Base-by-base conservation (phyloP, 2,113 vertebrate genomes). In the Galeopterus variegatus region DNA sequence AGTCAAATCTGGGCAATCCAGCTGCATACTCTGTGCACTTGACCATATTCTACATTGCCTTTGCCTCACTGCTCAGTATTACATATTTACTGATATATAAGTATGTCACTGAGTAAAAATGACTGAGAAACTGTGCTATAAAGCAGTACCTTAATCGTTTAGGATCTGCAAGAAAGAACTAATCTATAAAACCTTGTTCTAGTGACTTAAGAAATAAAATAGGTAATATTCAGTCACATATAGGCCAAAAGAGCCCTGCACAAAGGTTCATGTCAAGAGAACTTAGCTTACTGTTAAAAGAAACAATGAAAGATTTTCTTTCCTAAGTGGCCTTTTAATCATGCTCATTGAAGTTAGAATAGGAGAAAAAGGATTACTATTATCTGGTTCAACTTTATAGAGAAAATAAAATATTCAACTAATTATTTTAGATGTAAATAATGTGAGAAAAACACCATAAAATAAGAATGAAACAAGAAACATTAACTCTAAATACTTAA, bases 341-440 rank as follows among this genome's bases (percentile, higher is more conserved):
- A 48, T 26, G 28, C 52, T 85, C 76, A 85, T n/a, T 72, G 62
- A 92, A 85, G 31, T 41, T 26, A 72, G 14, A 94, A 36, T 0
- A 81, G 36, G 26, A 85, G 33, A 60, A 95, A 91, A 65, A 1
- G 7, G 3, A 93, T 85, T 28, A 28, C 69, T 76, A 88, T 72
- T 77, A 88, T 56, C 73, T 93, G 73, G n/a, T 19, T 94, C 65
- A 84, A 90, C 45, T 64, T 88, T 62, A 86, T 33, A 72, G 21
- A 92, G 26, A 88, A 90, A 65, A 95, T 24, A 87, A 87, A 95
- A 95, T 70, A 96, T 54, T 84, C 64, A 87, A 80, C 23, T 90
- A 83, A 89, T 67, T 93, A 73, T 87, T 90, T 89, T 88, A 85
- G 83, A 89, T 70, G 12, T 79, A 96, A 96, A 86, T 92, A 69